A percentile compares a stretch with the other conserved stretches of the same genome.
phyloP scores from a whole-genome alignment of 2,113 vertebrate species.

The Epinephelus moara region DNA sequence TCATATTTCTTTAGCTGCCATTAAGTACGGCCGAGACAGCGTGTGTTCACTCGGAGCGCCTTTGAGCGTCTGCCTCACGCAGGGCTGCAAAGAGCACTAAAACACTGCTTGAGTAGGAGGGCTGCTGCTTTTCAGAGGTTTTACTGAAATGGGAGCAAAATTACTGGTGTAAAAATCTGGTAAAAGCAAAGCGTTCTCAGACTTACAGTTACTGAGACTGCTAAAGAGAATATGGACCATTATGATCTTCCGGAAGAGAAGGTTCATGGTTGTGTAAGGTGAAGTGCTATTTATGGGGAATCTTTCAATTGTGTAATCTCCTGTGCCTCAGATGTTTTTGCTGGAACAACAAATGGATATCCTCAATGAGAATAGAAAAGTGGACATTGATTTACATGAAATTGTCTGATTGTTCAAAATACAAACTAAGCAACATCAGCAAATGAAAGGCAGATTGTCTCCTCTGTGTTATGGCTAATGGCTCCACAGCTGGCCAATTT shows the following conservation, averaged over 20 bases:
- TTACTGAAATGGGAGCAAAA: not conserved
- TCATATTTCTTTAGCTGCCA: constrained; percentile 23
- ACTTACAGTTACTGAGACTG: not conserved
- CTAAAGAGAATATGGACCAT: constrained; percentile 7
- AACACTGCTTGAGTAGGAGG: constrained; percentile 4
- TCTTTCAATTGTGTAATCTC: not conserved
- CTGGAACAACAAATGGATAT: not conserved
- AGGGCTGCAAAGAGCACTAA: constrained; percentile 1
- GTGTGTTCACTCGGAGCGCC: not conserved
- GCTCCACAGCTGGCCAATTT: constrained; percentile 13
- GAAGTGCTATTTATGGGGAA: not conserved
- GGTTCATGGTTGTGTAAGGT: not conserved
- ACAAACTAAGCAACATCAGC: not conserved
- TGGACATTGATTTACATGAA: not conserved
- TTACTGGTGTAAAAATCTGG: not conserved
- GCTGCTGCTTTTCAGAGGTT: constrained; percentile 9
- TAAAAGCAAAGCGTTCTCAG: not conserved
- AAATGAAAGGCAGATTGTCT: not conserved
- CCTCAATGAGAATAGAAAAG: not conserved
- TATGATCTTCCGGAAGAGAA: not conserved
- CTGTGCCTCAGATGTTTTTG: not conserved
- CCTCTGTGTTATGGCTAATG: not conserved
- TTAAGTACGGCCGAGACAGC: not conserved
- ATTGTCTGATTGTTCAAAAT: not conserved
- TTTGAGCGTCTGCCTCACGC: not conserved